These are phyloP conservation scores for Melikaiella ostensackeni DNA, from an alignment of 2,888 invertebrate species.

Conservation along the genomic window DNA sequence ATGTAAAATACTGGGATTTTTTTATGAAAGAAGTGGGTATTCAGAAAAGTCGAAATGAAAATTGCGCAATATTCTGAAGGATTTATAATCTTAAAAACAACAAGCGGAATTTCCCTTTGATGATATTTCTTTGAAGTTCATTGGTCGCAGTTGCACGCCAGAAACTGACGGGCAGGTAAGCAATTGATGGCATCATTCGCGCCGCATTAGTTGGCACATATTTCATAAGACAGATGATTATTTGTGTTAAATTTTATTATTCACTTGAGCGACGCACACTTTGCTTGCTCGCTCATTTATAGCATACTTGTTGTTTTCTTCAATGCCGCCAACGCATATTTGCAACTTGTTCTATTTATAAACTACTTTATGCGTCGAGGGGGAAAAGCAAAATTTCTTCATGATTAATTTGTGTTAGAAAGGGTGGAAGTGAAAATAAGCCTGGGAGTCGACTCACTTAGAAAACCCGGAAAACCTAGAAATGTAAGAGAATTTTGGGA, in stretches of 20 bases:
- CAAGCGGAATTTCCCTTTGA: neutral
- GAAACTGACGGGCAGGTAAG: neutral
- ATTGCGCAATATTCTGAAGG: neutral
- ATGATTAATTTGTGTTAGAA: neutral
- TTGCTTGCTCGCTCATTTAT: slow-evolving; percentile 46
- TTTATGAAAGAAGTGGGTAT: neutral
- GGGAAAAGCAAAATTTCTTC: neutral
- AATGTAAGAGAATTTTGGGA: too few species aligned
- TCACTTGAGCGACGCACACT: slow-evolving; percentile 51
- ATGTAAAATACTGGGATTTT: too few species aligned
- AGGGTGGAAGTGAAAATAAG: too few species aligned
- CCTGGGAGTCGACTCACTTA: too few species aligned
- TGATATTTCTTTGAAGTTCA: slow-evolving; percentile 14
- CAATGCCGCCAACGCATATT: neutral
- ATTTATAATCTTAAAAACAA: neutral
- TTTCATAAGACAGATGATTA: slow-evolving; percentile 49
- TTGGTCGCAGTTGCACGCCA: neutral
- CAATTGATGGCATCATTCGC: neutral
- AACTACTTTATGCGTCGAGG: neutral
- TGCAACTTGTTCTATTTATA: neutral
- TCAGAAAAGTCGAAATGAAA: neutral
- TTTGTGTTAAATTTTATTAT: slow-evolving; percentile 51
- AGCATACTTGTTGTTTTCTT: neutral
- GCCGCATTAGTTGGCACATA: slow-evolving; percentile 31
- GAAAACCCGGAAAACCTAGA: too few species aligned